Evolutionary conservation across 1,140 invertebrate species (phyloP), one percentile per base, ranked within the genome.

Genomic region (Pseudobourletiella spinata): DNA sequence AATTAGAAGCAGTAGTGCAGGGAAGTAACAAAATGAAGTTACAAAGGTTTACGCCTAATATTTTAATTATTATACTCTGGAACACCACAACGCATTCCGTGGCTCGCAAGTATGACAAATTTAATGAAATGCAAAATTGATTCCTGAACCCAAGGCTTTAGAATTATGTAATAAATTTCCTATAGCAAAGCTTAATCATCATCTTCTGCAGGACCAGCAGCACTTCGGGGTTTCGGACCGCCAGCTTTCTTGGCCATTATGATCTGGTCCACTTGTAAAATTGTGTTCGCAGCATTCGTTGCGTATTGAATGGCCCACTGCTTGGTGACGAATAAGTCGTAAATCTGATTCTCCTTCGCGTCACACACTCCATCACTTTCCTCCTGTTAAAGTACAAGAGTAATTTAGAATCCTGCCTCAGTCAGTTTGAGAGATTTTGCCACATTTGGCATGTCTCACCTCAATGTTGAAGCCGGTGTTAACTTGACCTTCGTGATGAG

Each of bases 171-270:
- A n/a, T n/a, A n/a, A n/a, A n/a, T n/a, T n/a, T n/a, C 11, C 15
- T 20, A 26, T 26, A 25, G 4, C 6, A 22, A 48, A 26, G 14
- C 22, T 43, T 25, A 56, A n/a, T 60, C 59, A 58, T 63, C 61
- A 61, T 92, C 88, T 64, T 82, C 83, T 73, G 82, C 81, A 70
- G 80, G 81, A 46, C 81, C 79, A 39, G 79, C 79, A 50, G 72
- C 70, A 57, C 79, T 73, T 73, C 82, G 84, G 1, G 87, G 80
- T 78, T 96, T 95, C 1, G 95, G 95, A 52, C 95, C 95, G 59
- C 95, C 95, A 20, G 94, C 93, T 72, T 87, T 82, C 77, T 98
- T 98, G 1, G 95, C 92, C 92, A 98, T 97, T 61, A 99, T 98
- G 63, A 99, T 98, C 78, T 97, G 88, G 79, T 99, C 95, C n/a